Evolutionary conservation across 2,888 invertebrate genomes (phyloP), one percentile per base, ranked within the genome.

Genomic region (Eueremaeus valkanovi): DNA sequence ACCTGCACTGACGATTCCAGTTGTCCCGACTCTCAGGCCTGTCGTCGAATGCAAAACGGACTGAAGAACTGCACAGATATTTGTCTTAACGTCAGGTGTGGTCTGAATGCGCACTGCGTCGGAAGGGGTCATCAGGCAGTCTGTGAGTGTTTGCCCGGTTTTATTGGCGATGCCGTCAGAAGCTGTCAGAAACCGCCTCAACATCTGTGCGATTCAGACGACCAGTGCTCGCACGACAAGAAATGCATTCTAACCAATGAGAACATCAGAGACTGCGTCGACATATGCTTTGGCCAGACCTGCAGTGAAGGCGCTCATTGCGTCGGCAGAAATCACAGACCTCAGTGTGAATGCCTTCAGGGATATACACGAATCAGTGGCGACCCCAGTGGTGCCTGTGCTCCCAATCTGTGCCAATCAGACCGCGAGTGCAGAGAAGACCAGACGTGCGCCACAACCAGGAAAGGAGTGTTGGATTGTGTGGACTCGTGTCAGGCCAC

Each of bases 301-400:
- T 95, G 95, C 82, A 93, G 93, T 40, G 85, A 89, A 0, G 91
- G 94, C 83, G 91, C 94, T 0, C 90, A 90, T 81, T 95, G 95
- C 82, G 92, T 93, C 84, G 90, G 92, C 0, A 91, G 92, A 78
- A 90, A 92, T 80, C 94, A 94, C 82, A 91, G 90, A 0, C 92
- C 92, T 9, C 91, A 91, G 90, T 95, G 95, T 82, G 88, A 91
- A 79, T 95, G 95, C 81, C 90, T 91, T 51, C 87, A 89, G 76
- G 93, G 93, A 27, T 90, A 89, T 82, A 85, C 93, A 40, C 42
- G 77, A 70, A 70, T 75, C 42, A 31, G 40, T 31, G 94, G 94
- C 11, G 92, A 93, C 84, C 91, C 94, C 9, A 91, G 91, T 81
- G 77, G 77, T 31, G 70, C 55, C 27, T 77, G 77, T 42, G 72